Conservation (phyloP, 1,140 invertebrate genomes). For the Trachymyrmex septentrionalis region DNA sequence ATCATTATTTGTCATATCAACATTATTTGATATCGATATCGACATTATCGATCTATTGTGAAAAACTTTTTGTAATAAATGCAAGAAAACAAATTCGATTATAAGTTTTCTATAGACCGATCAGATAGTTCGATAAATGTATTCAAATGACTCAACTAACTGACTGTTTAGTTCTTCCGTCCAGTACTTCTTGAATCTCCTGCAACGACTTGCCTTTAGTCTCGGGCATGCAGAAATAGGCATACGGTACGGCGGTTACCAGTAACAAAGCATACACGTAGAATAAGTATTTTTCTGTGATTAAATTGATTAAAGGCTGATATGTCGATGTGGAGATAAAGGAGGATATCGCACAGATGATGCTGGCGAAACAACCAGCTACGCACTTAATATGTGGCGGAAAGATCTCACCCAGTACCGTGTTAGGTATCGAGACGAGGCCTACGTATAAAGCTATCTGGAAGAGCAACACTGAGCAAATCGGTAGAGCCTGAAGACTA, state of each 20-base stretch:
- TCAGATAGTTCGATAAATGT: background rate
- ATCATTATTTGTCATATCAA: background rate
- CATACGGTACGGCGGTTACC: slow-evolving; percentile 49
- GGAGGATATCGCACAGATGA: slow-evolving; percentile 90
- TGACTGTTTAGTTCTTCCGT: background rate
- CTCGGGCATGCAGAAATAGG: slow-evolving; percentile 68
- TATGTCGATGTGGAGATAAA: slow-evolving; percentile 93
- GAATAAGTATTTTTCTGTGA: slow-evolving; percentile 91
- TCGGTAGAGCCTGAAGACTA: slow-evolving; percentile 48
- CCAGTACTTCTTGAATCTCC: slow-evolving; percentile 71
- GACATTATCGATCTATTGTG: background rate
- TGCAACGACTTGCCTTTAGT: slow-evolving; percentile 78
- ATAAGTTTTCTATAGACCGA: background rate
- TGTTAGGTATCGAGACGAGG: slow-evolving; percentile 90
- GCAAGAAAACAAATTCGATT: background rate
- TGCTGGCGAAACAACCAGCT: slow-evolving; percentile 91
- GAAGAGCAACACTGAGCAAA: slow-evolving; percentile 65
- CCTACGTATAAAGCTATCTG: slow-evolving; percentile 88
- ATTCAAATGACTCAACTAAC: background rate
- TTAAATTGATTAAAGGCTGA: slow-evolving; percentile 88
- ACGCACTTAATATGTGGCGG: slow-evolving; percentile 86
- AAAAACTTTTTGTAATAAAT: slow-evolving; percentile 16
- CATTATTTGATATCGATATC: background rate
- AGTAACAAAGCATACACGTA: slow-evolving; percentile 88
- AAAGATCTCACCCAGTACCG: slow-evolving; percentile 85